Percentiles rank a stretch among this genome's conserved stretches.
Conservation (phyloP, 2,888 invertebrate genomes). For the Cerastis rubricosa region DNA sequence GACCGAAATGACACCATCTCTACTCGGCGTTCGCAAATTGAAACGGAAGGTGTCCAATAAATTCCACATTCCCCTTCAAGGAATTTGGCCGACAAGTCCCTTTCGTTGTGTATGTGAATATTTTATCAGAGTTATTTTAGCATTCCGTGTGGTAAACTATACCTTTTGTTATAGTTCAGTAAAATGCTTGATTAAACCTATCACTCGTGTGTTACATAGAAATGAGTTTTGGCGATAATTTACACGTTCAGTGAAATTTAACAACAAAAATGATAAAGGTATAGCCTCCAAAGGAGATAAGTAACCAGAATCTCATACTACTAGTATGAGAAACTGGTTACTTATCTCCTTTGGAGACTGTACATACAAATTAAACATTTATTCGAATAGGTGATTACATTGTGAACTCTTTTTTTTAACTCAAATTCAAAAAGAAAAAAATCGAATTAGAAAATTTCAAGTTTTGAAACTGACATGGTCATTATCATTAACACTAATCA, state of each 20-base stretch:
- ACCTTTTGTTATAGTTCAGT: slow-evolving; percentile 59
- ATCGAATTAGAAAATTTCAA: not conserved
- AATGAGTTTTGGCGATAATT: not conserved
- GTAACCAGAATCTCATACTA: too few species aligned
- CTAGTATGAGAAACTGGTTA: too few species aligned
- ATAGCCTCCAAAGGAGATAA: too few species aligned
- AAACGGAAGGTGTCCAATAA: slow-evolving; percentile 88
- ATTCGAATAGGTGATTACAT: not conserved
- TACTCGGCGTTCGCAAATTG: slow-evolving; percentile 82
- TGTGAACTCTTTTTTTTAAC: not conserved
- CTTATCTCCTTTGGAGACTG: too few species aligned
- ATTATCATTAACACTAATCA: too few species aligned
- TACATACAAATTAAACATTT: not conserved
- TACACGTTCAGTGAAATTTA: not conserved
- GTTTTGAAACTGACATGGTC: too few species aligned
- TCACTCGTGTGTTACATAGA: slow-evolving; percentile 26
- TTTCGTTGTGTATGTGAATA: slow-evolving; percentile 81
- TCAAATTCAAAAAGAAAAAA: not conserved
- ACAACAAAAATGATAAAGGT: not conserved
- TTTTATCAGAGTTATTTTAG: slow-evolving; percentile 77
- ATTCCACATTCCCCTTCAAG: slow-evolving; percentile 79
- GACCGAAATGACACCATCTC: slow-evolving; percentile 76
- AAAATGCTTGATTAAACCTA: slow-evolving; percentile 60
- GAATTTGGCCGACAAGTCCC: slow-evolving; percentile 80
- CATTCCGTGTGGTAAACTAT: slow-evolving; percentile 63